Base-by-base conservation (phyloP, 2,888 invertebrate species). In the Micropterix aruncella region DNA sequence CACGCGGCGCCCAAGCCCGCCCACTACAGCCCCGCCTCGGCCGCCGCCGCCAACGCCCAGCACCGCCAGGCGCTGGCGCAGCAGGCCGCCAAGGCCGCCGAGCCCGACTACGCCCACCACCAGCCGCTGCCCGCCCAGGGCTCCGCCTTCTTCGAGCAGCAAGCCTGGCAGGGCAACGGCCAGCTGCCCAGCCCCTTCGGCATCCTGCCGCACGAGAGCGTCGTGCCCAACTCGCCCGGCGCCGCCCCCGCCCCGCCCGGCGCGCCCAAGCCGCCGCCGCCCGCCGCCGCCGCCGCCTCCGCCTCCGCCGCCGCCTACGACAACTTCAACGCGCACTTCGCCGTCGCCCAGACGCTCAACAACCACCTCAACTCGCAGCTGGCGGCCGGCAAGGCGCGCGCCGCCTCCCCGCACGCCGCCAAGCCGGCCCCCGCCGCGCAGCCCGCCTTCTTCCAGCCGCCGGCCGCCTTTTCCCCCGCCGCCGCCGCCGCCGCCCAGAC, bases 181-280 rank as follows among this genome's bases (percentile, higher is more conserved):
- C 77, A 79, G 57, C 63, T 79, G 19, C 77, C 78, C 36, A 83
- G 83, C 56, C 83, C 85, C 1, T 84, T 85, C 61, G 84, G 84
- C 47, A 82, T 85, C 54, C 62, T 85, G 56, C 84, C 84, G 15
- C 84, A 85, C 60, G 84, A 85, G 63, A 83, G 80, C 67, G 80
- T 83, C 51, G 80, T 81, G 51, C 73, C 79, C 15, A 74, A 75
- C 40, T 75, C 79, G 42, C 75, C 77, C 44, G 76, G 75, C 53
- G 70, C 72, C 48, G 70, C 76, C 37, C 70, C 77, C 18, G 75
- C 80, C 19, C n/a, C n/a, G n/a, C n/a, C n/a, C n/a, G n/a, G n/a
- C n/a, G n/a, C 57, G 61, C 73, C 50, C 68, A 70, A 41, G 61
- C 67, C 50, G 54, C 62, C 4, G 63, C 73, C 79, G 48, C 80